Percentiles rank a stretch among this genome's conserved stretches.
phyloP scores from a whole-genome alignment of 2,888 invertebrate species.

The Drosophila borealis region DNA sequence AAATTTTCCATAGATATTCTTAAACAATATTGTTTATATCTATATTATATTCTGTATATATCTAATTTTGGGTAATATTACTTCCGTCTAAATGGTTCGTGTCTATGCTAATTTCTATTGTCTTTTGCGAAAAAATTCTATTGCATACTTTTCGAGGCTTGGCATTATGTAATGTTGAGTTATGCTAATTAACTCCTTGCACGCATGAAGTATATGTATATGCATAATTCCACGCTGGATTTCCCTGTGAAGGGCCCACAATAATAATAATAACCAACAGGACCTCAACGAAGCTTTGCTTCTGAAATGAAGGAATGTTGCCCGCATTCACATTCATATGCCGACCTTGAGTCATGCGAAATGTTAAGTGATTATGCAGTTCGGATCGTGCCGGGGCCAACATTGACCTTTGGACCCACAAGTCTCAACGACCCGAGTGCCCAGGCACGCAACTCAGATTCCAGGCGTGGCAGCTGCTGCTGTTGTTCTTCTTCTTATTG shows the following conservation, averaged over 20 bases:
- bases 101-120: slow-evolving; percentile 26
- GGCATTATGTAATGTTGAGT: not conserved
- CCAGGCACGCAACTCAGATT: slow-evolving; percentile 61
- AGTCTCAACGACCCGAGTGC: slow-evolving; percentile 54
- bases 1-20: no score
- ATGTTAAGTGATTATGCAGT: slow-evolving; percentile 43
- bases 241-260: not conserved
- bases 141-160: slow-evolving; percentile 45
- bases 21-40: no score
- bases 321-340: not conserved
- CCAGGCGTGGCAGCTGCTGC: slow-evolving; percentile 30
- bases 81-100: slow-evolving; percentile 16
- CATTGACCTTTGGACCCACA: slow-evolving; percentile 63
- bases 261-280: slow-evolving; percentile 3
- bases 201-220: not conserved
- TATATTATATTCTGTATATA: no score
- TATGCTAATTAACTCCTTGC: slow-evolving; percentile 1
- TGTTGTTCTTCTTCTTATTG: not conserved
- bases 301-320: slow-evolving; percentile 10
- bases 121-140: not conserved
- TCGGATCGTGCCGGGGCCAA: slow-evolving; percentile 58
- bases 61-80: not conserved
- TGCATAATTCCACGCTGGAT: slow-evolving; percentile 11
- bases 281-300: slow-evolving; percentile 4
- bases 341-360: slow-evolving; percentile 55